Evolutionary conservation across 2,113 vertebrate genomes (phyloP).

Genomic region (Odobenus rosmarus): DNA sequence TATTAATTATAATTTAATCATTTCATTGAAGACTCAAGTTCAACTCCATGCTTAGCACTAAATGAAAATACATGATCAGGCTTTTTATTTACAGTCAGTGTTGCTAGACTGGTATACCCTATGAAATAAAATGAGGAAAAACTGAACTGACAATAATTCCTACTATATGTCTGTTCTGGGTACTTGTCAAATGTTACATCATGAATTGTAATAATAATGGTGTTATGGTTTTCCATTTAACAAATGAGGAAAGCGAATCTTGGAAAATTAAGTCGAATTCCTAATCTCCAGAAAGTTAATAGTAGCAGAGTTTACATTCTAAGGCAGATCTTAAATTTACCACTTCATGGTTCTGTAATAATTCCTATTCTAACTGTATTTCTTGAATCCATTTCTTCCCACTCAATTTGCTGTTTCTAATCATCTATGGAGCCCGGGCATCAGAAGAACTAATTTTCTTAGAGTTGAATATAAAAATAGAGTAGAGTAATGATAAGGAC

Average conservation of each 20-base stretch:
- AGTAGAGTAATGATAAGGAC: constrained; percentile 60
- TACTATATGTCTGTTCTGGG: not conserved
- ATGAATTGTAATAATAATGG: not conserved
- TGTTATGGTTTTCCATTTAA: constrained; percentile 15
- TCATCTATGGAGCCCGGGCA: constrained; percentile 48
- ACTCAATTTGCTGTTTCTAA: constrained; percentile 69
- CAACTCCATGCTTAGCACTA: not conserved
- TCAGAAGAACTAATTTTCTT: constrained; percentile 72
- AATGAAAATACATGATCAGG: not conserved
- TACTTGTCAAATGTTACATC: not conserved
- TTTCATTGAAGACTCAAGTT: not conserved
- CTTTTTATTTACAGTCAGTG: not conserved
- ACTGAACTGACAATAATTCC: not conserved
- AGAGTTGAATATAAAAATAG: constrained; percentile 63
- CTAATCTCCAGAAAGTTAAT: not conserved
- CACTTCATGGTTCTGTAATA: not conserved
- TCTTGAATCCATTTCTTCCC: constrained; percentile 53
- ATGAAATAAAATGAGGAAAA: not conserved
- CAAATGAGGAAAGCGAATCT: constrained; percentile 36
- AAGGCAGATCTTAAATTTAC: not conserved
- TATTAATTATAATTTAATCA: not conserved
- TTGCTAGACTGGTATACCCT: not conserved
- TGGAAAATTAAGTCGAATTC: constrained; percentile 13
- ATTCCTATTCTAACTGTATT: not conserved
- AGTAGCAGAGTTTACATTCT: not conserved